Evolutionary conservation across 2,113 vertebrate genomes (phyloP).

Genomic region (Triplophysa rosa): DNA sequence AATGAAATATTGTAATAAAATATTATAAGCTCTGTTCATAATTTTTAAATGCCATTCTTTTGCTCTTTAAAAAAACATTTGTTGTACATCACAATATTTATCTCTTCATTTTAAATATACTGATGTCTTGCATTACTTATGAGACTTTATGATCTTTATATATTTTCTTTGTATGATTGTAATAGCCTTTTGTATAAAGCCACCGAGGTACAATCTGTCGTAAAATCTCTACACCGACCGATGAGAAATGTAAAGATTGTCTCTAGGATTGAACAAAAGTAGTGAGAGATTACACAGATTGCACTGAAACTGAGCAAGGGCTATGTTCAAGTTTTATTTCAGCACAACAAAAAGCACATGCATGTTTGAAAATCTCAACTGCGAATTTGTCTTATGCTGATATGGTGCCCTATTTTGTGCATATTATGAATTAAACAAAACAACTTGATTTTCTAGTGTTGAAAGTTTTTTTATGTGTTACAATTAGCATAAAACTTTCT

Average conservation of each 20-base stretch:
- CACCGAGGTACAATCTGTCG: background rate
- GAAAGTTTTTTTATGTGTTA: conserved; percentile 7
- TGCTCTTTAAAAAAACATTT: background rate
- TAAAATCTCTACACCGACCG: background rate
- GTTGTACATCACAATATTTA: background rate
- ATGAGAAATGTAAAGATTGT: background rate
- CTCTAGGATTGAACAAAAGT: background rate
- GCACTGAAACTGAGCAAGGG: background rate
- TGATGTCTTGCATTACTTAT: conserved; percentile 5
- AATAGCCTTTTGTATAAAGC: background rate
- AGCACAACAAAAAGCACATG: conserved; percentile 11
- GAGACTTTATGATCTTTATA: background rate
- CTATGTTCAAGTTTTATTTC: background rate
- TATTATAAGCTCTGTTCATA: background rate
- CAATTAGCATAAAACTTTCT: background rate
- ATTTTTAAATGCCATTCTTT: background rate
- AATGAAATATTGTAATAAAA: background rate
- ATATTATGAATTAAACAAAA: conserved; percentile 36
- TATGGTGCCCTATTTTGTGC: conserved; percentile 37
- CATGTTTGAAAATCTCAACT: conserved; percentile 28
- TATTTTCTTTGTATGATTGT: background rate
- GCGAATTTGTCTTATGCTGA: conserved; percentile 10
- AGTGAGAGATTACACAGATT: no score
- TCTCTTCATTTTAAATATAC: background rate
- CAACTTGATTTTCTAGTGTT: background rate